A percentile compares a stretch with the other conserved stretches of the same genome.
Evolutionary conservation across 2,113 vertebrate species (phyloP).

Genomic region (Phrynocephalus versicolor): DNA sequence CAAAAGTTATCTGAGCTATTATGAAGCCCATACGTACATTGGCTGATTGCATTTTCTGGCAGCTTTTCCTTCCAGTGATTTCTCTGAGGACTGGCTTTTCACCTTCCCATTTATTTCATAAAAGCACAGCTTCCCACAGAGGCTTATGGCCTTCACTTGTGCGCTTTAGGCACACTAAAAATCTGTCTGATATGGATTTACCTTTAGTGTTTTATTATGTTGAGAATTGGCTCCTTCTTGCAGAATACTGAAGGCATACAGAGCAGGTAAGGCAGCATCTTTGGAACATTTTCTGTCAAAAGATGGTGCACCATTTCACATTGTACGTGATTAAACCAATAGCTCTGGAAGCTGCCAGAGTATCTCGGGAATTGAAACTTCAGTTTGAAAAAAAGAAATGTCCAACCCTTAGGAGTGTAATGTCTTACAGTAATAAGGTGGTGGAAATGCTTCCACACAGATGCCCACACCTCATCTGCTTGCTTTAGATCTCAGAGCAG

Average conservation of each 20-base stretch:
- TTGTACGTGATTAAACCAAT: background rate
- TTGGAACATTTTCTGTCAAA: background rate
- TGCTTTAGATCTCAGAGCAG: background rate
- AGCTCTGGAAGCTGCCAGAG: background rate
- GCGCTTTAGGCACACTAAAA: background rate
- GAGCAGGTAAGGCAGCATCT: background rate
- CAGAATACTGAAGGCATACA: background rate
- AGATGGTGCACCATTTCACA: background rate
- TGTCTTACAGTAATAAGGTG: background rate
- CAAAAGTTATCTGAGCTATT: conserved; percentile 53
- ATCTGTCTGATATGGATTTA: background rate
- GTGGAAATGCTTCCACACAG: background rate
- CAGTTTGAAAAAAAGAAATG: no score
- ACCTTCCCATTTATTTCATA: accelerated
- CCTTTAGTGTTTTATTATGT: background rate
- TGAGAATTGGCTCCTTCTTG: background rate
- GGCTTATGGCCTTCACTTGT: background rate
- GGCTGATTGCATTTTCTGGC: conserved; percentile 9
- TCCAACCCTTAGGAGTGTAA: background rate
- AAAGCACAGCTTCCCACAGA: background rate
- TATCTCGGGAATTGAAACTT: background rate
- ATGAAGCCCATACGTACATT: background rate
- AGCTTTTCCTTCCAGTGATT: accelerated
- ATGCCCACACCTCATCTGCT: background rate
- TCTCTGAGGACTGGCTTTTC: accelerated